phyloP scores from a whole-genome alignment of 2,113 vertebrate species.

The Typhlomys cinereus region DNA sequence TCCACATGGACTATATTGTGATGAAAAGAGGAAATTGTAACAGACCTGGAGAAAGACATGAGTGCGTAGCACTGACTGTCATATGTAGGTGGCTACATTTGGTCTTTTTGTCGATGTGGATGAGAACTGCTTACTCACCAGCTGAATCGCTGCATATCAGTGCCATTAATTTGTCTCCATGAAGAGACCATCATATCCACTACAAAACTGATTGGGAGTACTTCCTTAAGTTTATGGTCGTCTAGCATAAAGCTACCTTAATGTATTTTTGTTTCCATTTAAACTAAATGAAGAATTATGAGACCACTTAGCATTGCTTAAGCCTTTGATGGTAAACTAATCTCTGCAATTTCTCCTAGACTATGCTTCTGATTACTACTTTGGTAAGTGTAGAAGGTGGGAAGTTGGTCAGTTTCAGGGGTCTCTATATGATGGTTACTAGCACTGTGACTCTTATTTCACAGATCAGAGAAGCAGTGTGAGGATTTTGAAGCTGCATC shows the following conservation, averaged over 20 bases:
- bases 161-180: not conserved
- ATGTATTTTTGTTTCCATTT: not conserved
- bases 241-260: not conserved
- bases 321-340: not conserved
- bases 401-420: slow-evolving; percentile 15
- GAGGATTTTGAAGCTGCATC: not conserved
- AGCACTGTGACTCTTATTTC: not conserved
- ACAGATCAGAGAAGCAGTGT: not conserved
- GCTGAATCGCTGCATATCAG: not conserved
- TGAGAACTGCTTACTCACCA: not conserved
- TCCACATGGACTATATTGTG: not conserved
- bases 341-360: not conserved
- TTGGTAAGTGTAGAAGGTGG: not conserved
- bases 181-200: not conserved
- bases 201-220: not conserved
- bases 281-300: slow-evolving; percentile 34
- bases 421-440: not conserved
- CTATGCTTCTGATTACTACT: not conserved
- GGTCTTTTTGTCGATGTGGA: not conserved
- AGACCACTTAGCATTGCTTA: not conserved
- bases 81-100: not conserved
- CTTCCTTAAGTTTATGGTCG: not conserved
- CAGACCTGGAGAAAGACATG: too few relatives aligned
- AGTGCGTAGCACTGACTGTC: not conserved
- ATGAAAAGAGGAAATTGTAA: not conserved